These are phyloP conservation scores for Alligator mississippiensis DNA, from an alignment of 2,113 vertebrate genomes.

Conservation along the genomic window DNA sequence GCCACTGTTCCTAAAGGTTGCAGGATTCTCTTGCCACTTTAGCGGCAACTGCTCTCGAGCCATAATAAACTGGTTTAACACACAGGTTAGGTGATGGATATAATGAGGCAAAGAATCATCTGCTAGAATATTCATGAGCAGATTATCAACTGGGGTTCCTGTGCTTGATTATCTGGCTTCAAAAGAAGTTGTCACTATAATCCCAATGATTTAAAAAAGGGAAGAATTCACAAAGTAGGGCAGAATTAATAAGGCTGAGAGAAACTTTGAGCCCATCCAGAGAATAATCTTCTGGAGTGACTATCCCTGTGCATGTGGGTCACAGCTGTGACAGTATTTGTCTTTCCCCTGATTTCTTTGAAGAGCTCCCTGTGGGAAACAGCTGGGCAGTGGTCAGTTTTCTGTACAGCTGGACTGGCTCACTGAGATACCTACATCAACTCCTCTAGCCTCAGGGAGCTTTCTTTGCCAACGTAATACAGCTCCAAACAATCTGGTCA, in stretches of 20 bases:
- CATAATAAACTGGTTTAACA: neutral
- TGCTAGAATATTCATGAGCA: neutral
- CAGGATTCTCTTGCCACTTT: neutral
- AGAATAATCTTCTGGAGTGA: rapidly evolving
- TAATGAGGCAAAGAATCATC: neutral
- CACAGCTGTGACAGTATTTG: neutral
- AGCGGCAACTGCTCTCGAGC: neutral
- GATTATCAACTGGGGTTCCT: neutral
- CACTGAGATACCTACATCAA: neutral
- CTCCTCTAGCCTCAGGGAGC: neutral
- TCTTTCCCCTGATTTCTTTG: neutral
- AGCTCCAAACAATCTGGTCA: neutral
- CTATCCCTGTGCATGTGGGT: neutral
- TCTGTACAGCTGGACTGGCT: neutral
- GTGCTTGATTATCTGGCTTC: neutral
- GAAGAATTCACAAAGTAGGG: neutral
- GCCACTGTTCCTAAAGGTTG: neutral
- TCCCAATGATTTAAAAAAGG: neutral
- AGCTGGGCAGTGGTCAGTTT: neutral
- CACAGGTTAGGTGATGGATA: neutral
- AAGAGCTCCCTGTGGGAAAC: neutral
- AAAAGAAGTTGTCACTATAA: neutral
- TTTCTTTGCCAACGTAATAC: neutral
- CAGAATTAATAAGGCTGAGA: neutral
- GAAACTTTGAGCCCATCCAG: neutral